Evolutionary conservation across 2,113 vertebrate genomes (phyloP).

Genomic region (Lycaon pictus): DNA sequence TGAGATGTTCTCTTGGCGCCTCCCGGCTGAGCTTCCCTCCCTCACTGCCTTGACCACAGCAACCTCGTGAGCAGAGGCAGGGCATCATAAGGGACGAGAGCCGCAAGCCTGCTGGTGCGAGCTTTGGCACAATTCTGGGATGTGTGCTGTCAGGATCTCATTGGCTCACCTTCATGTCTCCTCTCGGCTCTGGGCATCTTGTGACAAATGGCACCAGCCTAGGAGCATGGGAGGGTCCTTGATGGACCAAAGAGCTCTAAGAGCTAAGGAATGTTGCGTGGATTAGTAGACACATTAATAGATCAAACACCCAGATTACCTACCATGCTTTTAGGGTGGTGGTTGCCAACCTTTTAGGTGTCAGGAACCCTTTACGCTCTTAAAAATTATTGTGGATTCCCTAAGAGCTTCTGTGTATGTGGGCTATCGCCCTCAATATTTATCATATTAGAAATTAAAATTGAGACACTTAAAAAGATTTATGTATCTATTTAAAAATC

Average conservation of each 20-base stretch:
- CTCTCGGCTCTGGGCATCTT: neutral
- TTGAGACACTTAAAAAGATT: neutral
- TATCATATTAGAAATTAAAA: neutral
- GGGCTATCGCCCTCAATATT: neutral
- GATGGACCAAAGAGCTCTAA: neutral
- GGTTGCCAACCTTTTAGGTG: neutral
- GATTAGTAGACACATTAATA: too few relatives aligned
- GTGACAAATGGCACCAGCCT: neutral
- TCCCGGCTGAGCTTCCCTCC: neutral
- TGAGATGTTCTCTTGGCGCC: neutral
- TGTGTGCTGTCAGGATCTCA: neutral
- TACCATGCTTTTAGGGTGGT: neutral
- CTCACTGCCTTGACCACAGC: rapidly evolving
- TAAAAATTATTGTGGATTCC: neutral
- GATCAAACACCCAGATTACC: neutral
- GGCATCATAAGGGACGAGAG: neutral
- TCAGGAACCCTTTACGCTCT: neutral
- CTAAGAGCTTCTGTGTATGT: neutral
- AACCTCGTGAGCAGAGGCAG: neutral
- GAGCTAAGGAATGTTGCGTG: neutral
- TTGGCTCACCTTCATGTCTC: neutral
- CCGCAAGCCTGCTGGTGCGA: neutral
- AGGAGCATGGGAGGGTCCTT: neutral
- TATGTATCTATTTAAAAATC: neutral
- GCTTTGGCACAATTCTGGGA: neutral